These are phyloP conservation scores for Lamproptera curius DNA, from an alignment of 2,888 invertebrate species.

Conservation along the genomic window DNA sequence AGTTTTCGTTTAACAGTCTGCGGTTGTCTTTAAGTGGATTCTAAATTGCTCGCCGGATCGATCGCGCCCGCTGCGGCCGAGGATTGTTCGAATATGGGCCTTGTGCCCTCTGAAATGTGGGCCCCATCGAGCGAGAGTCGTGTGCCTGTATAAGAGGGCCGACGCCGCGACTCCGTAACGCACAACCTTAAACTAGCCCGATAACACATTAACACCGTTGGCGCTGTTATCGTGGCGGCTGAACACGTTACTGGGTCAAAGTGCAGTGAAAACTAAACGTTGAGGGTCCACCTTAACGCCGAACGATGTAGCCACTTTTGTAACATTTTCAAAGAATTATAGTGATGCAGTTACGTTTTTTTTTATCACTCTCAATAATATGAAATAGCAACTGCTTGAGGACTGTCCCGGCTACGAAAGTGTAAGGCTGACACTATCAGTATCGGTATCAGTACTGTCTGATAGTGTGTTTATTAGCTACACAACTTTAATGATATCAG, in stretches of 20 bases:
- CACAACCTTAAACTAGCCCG: conserved; percentile 1
- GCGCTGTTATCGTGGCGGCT: neutral
- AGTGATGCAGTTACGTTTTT: too few species aligned
- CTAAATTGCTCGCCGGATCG: conserved; percentile 67
- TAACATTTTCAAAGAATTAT: too few species aligned
- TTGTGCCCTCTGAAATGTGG: conserved; percentile 17
- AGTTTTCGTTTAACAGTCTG: conserved; percentile 72
- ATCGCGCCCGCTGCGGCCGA: conserved; percentile 34
- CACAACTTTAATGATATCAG: too few species aligned
- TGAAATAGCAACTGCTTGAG: too few species aligned
- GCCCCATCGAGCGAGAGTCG: conserved; percentile 3
- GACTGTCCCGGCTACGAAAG: too few species aligned
- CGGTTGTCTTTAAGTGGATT: conserved; percentile 74
- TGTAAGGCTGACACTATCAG: too few species aligned
- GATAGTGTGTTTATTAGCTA: too few species aligned
- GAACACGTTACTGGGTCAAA: neutral
- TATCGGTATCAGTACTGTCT: too few species aligned
- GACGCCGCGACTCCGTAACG: conserved; percentile 2
- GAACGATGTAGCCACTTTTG: too few species aligned
- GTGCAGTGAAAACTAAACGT: neutral
- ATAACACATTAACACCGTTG: conserved; percentile 12
- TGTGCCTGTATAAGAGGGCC: neutral
- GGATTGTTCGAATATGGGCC: conserved; percentile 31
- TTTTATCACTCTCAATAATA: too few species aligned
- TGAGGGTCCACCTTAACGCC: too few species aligned